These are phyloP conservation scores for Machimus rusticus DNA, from an alignment of 2,888 invertebrate species.

Conservation along the genomic window DNA sequence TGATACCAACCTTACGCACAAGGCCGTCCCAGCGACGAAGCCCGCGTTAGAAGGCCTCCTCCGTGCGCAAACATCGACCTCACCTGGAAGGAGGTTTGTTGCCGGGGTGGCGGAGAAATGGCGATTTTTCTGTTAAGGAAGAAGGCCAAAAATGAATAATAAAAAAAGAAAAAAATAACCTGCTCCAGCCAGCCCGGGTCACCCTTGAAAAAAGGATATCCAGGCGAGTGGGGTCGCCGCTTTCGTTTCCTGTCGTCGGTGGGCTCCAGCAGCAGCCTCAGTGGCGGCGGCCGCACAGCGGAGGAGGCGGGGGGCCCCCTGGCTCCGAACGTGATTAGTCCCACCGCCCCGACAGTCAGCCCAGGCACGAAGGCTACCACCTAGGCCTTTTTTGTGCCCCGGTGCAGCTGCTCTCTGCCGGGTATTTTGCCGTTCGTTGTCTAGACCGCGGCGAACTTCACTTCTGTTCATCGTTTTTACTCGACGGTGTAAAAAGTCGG, in stretches of 20 bases:
- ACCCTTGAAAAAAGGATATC: background rate
- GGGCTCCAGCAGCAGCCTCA: background rate
- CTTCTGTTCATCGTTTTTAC: constrained; percentile 19
- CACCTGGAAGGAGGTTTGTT: background rate
- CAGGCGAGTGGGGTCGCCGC: background rate
- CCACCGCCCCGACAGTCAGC: background rate
- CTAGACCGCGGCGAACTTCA: constrained; percentile 5
- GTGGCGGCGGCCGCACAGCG: background rate
- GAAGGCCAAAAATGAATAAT: background rate
- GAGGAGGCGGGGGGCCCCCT: too few relatives aligned
- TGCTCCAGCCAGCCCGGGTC: background rate
- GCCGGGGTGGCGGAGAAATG: background rate
- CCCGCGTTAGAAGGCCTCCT: background rate
- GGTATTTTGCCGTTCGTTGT: background rate
- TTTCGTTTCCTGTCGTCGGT: background rate
- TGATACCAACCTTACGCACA: background rate
- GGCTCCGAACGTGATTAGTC: background rate
- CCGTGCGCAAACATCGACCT: background rate
- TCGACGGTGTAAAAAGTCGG: constrained; percentile 11
- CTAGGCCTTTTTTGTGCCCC: constrained; percentile 21
- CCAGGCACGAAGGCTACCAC: constrained; percentile 10
- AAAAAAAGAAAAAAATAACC: background rate
- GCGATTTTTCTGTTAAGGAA: constrained; percentile 7
- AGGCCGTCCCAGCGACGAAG: background rate
- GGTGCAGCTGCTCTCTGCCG: constrained; percentile 23